Evolutionary conservation across 2,888 invertebrate species (phyloP), one percentile per base, ranked within the genome.

Genomic region (Odontocerum albicorne): DNA sequence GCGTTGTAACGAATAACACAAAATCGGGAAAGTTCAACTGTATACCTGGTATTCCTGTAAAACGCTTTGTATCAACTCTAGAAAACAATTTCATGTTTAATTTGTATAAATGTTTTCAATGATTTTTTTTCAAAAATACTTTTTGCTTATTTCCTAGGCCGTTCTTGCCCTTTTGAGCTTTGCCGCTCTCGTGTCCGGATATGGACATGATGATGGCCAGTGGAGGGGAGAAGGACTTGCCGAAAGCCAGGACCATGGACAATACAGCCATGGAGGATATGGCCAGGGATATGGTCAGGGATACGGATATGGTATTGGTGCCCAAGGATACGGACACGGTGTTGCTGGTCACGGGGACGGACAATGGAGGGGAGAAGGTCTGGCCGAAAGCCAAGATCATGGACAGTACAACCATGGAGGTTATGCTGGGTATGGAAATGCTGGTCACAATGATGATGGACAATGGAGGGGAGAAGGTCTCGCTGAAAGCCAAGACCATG

Each of bases 161-260:
- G n/a, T n/a, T n/a, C n/a, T n/a, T n/a, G n/a, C n/a, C n/a, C n/a
- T n/a, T n/a, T n/a, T n/a, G n/a, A n/a, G n/a, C n/a, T n/a, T n/a
- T n/a, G n/a, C n/a, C n/a, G n/a, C n/a, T n/a, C n/a, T n/a, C n/a
- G n/a, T n/a, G n/a, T n/a, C n/a, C n/a, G n/a, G n/a, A n/a, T n/a
- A n/a, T n/a, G n/a, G n/a, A n/a, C n/a, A n/a, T n/a, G 49, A 49
- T 33, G 51, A 39, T 46, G 56, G 47, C 16, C 54, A 46, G 42
- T 57, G 31, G 50, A 57, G 33, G 21, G 55, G 55, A 16, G 55
- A 55, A 46, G 55, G 55, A 8, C 21, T 55, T 35, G 43, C 44
- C 7, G 55, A 55, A 36, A 47, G 47, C 16, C 55, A 55, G 47
- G 55, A 55, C 22, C 21, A 49, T n/a, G 55, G 55, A 17, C 43